Conservation (phyloP, 35 echinoderm and acorn worm species). For the Stichopus chloronotus region DNA sequence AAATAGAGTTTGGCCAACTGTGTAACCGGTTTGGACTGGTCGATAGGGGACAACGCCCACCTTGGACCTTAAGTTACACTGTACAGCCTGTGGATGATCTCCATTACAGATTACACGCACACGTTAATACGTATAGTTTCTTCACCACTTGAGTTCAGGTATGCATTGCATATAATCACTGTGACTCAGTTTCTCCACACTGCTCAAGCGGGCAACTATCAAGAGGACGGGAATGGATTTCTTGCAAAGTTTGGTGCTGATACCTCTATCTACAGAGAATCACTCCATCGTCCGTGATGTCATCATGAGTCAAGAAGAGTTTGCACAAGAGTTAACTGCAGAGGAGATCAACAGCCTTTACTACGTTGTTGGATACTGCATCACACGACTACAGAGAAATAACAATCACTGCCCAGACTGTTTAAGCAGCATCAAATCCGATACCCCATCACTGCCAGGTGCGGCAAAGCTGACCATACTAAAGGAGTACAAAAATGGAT, state of each 20-base stretch:
- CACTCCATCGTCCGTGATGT: neutral
- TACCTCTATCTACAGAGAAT: neutral
- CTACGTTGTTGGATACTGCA: neutral
- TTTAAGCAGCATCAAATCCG: neutral
- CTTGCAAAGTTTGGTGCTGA: neutral
- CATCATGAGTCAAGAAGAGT: neutral
- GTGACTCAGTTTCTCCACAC: constrained; percentile 20
- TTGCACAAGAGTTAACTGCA: neutral
- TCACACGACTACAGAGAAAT: neutral
- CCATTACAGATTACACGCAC: no score
- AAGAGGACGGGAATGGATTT: constrained; percentile 8
- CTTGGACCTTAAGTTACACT: no score
- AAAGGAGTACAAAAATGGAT: neutral
- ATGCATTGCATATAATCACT: constrained; percentile 16
- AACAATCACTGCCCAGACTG: neutral
- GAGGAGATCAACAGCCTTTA: neutral
- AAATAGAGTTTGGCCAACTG: no score
- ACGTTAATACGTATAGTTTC: neutral
- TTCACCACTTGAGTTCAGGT: constrained; percentile 37
- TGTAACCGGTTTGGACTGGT: no score
- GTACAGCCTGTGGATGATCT: no score
- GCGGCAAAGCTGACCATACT: neutral
- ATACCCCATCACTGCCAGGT: neutral
- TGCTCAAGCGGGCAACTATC: constrained; percentile 19
- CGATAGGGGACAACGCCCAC: no score